Evolutionary conservation across 1,140 invertebrate species (phyloP).

Genomic region (Magallana ariakensis): DNA sequence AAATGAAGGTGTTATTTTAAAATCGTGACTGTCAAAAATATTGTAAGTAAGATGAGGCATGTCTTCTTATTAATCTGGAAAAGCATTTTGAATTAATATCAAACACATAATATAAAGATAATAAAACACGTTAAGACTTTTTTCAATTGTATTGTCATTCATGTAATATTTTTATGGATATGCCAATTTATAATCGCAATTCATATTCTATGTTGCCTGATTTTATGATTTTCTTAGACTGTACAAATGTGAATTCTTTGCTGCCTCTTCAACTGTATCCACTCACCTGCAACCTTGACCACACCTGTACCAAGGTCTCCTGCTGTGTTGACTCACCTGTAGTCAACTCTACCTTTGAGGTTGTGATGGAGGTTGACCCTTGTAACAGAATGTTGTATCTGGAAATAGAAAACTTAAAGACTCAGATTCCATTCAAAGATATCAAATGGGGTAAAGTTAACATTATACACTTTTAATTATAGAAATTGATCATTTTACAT

Average conservation of each 20-base stretch:
- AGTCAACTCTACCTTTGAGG: constrained; percentile 28
- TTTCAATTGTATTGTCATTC: too few species aligned
- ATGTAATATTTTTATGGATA: too few species aligned
- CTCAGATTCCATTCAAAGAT: constrained; percentile 28
- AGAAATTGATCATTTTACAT: not conserved
- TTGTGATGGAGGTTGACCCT: constrained; percentile 36
- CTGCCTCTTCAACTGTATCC: not conserved
- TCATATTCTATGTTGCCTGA: too few species aligned
- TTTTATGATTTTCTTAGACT: not conserved
- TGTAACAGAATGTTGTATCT: constrained; percentile 36
- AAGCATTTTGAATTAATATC: too few species aligned
- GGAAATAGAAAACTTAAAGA: constrained; percentile 45
- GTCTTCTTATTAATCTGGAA: too few species aligned
- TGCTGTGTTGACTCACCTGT: constrained; percentile 45
- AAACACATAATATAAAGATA: too few species aligned
- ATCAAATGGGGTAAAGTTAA: constrained; percentile 29
- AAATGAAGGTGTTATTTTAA: too few species aligned
- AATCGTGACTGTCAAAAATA: too few species aligned
- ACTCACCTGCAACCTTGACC: constrained; percentile 30
- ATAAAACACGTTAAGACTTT: too few species aligned
- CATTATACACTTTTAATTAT: not conserved
- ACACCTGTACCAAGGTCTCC: constrained; percentile 33
- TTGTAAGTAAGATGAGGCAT: too few species aligned
- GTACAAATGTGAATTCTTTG: not conserved
- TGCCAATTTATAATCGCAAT: too few species aligned